These are phyloP conservation scores for Amblyraja radiata DNA, from an alignment of 2,797 vertebrate species.

Conservation along the genomic window DNA sequence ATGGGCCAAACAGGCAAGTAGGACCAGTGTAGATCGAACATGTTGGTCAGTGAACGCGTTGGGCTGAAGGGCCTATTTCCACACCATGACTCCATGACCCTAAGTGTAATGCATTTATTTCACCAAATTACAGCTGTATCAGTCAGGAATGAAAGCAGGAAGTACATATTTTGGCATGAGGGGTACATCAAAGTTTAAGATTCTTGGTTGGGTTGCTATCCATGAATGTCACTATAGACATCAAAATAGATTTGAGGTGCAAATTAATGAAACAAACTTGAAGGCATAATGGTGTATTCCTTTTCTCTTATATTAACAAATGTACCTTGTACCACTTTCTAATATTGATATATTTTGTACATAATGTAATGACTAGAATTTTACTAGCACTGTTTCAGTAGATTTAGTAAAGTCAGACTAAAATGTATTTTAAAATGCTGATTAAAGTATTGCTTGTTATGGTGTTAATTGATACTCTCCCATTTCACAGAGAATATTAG, in stretches of 20 bases:
- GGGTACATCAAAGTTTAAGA: no score
- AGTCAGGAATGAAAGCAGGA: neutral
- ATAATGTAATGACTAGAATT: no score
- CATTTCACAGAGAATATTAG: constrained; percentile 83
- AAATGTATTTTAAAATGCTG: neutral
- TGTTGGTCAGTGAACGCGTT: no score
- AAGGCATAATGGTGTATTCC: neutral
- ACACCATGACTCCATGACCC: no score
- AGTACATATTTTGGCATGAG: neutral
- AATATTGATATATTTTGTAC: no score
- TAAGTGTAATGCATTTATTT: neutral
- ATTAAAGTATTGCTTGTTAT: neutral
- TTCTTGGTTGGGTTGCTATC: neutral
- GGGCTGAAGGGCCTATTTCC: no score
- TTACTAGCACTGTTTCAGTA: neutral
- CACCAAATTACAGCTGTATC: neutral
- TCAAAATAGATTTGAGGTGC: neutral
- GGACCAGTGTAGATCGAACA: no score
- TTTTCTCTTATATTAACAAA: no score
- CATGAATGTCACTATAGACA: neutral
- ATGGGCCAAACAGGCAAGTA: no score
- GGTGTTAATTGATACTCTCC: constrained; percentile 41
- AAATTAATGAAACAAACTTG: neutral
- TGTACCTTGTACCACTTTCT: no score
- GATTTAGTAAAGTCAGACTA: neutral